Evolutionary conservation across 2,797 vertebrate genomes (phyloP).

Genomic region (Petrocephalus schoutedeni): DNA sequence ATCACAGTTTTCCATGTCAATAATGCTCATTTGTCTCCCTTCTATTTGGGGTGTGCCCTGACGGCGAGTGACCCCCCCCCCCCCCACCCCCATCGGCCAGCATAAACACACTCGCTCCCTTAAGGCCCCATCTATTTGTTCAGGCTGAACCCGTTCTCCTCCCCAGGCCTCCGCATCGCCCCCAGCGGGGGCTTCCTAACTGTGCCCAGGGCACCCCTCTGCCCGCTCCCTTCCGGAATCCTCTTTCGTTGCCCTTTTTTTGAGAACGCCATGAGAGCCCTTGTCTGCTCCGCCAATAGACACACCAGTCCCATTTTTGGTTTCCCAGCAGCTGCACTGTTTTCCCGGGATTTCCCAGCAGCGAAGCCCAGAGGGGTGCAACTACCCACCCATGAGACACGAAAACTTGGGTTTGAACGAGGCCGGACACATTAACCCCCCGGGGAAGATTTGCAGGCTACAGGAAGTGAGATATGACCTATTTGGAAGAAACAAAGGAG

Average conservation of each 20-base stretch:
- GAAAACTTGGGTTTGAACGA: neutral
- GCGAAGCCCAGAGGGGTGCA: neutral
- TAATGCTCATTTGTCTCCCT: constrained; percentile 19
- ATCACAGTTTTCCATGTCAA: constrained; percentile 22
- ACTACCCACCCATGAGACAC: neutral
- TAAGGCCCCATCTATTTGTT: constrained; percentile 28
- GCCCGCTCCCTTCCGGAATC: constrained; percentile 16
- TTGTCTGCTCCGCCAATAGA: neutral
- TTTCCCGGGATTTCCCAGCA: constrained; percentile 6
- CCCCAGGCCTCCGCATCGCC: neutral
- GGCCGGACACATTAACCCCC: neutral
- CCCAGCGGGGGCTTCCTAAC: neutral
- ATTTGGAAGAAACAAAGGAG: neutral
- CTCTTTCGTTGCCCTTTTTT: constrained; percentile 18
- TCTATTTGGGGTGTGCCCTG: neutral
- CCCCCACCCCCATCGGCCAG: neutral
- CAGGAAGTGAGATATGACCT: neutral
- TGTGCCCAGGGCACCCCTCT: neutral
- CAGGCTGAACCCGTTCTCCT: constrained; percentile 8
- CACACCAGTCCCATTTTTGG: neutral
- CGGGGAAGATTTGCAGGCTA: neutral
- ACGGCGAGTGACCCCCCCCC: neutral
- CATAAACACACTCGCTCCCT: constrained; percentile 18
- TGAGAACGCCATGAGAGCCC: neutral
- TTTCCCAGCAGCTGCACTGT: neutral